Evolutionary conservation across 2,113 vertebrate species (phyloP).

Genomic region (Hydrochoerus hydrochaeris): DNA sequence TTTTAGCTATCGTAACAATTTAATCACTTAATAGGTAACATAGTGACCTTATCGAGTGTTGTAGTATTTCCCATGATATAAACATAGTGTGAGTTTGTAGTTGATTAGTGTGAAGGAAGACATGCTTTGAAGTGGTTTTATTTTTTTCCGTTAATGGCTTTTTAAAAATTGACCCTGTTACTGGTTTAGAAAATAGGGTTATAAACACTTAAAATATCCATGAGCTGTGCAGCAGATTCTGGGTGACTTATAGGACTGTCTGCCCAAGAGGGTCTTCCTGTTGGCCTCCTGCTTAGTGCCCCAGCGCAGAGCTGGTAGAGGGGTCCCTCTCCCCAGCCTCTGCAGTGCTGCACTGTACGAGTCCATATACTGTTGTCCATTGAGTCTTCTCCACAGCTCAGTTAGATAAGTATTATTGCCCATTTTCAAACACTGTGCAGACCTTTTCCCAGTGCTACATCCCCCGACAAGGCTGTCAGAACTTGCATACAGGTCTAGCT

Average conservation of each 20-base stretch:
- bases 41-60: background rate
- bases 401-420: background rate
- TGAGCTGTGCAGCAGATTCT: background rate
- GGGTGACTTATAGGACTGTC: background rate
- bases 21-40: conserved; percentile 7
- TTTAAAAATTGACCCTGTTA: background rate
- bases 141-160: background rate
- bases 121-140: conserved; percentile 25
- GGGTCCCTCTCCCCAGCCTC: background rate
- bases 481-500: background rate
- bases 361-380: background rate
- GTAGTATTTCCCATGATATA: background rate
- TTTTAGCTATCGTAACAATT: background rate
- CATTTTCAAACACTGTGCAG: conserved; percentile 10
- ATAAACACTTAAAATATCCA: conserved; percentile 21
- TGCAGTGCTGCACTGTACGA: background rate
- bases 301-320: fast-evolving
- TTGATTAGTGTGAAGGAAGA: conserved; percentile 20
- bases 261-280: background rate
- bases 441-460: background rate
- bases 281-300: background rate
- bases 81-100: background rate
- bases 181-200: conserved; percentile 15
- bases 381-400: background rate
- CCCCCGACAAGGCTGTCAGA: background rate